Percentiles rank a stretch among this genome's conserved stretches.
Evolutionary conservation across 2,888 invertebrate genomes (phyloP).

Genomic region (Hemaris fuciformis): DNA sequence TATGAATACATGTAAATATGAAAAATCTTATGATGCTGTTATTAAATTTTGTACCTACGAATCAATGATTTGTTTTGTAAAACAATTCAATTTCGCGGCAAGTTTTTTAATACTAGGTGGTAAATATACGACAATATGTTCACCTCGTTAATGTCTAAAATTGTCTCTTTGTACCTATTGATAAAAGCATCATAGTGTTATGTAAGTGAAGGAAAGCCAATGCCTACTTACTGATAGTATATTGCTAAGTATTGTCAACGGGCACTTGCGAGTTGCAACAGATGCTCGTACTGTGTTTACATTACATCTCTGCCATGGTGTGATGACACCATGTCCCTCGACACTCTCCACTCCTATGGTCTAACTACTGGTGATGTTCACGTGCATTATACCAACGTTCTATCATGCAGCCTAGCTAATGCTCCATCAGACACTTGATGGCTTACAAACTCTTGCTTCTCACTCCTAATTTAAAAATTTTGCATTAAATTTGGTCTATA

Average conservation of each 20-base stretch:
- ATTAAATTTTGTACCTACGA: conserved; percentile 14
- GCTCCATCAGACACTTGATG: conserved; percentile 66
- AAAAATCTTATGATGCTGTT: conserved; percentile 36
- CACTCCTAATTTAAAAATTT: conserved; percentile 58
- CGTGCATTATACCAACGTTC: conserved; percentile 58
- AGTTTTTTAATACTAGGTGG: conserved; percentile 14
- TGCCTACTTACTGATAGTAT: background rate
- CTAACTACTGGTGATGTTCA: conserved; percentile 58
- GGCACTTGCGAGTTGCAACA: background rate
- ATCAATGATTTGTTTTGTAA: conserved; percentile 22
- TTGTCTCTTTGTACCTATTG: conserved; percentile 6
- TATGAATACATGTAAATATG: conserved; percentile 35
- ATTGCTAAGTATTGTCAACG: background rate
- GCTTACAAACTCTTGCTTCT: conserved; percentile 53
- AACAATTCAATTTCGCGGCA: conserved; percentile 69
- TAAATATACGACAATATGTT: background rate
- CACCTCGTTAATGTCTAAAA: background rate
- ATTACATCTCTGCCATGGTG: too few species aligned
- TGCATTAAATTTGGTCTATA: conserved; percentile 62
- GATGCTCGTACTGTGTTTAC: background rate
- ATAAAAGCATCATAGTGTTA: conserved; percentile 10
- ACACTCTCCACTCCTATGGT: background rate
- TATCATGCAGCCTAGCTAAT: conserved; percentile 69
- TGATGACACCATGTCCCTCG: too few species aligned
- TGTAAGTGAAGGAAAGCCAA: conserved; percentile 10